Base-by-base conservation (phyloP, 2,797 vertebrate species). In the Acipenser oxyrinchus region DNA sequence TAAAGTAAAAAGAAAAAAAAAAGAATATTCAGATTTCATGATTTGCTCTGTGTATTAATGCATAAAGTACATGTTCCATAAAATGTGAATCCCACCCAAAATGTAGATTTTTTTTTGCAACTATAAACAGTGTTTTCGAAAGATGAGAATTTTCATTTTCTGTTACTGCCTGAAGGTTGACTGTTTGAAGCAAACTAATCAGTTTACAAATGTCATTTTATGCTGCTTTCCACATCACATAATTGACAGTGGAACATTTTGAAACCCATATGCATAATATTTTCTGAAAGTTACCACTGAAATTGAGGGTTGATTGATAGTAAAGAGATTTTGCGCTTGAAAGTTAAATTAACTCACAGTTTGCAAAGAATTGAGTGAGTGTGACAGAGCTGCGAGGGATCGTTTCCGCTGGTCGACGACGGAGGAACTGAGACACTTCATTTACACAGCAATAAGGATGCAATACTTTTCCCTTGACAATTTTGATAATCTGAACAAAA, bases 331-430 rank as follows among this genome's bases (percentile, higher is more conserved):
- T 51, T 49, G 68, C 58, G 52, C 50, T 15, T 18, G 63, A 65
- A 64, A 65, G 64, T 51, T 52, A 69, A 69, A 61, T 65, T 11
- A 69, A 65, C 63, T 66, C 37, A 57, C 59, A 37, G 52, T 65
- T 15, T 66, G 68, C 10, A 10, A 49, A 59, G 51, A 59, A 66
- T 57, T 62, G 57, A 65, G 64, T 55, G 51, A 53, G 63, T 65
- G 58, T 62, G 55, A 53, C 58, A 62, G 12, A 65, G 48, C 37
- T 64, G 13, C 60, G 15, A 13, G 7, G 48, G 3, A 13, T 23
- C 13, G 48, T 55, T 48, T 13, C 64, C n/a, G 49, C 13, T 50
- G 15, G 15, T n/a, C 37, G 49, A 60, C 65, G 60, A 66, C 59
- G 9, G 51, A 49, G 51, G 48, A 65, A 69, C 49, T 60, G 18